Percentiles rank a stretch among this genome's conserved stretches.
Conservation (phyloP, 2,113 vertebrate species). For the Megalops atlanticus region DNA sequence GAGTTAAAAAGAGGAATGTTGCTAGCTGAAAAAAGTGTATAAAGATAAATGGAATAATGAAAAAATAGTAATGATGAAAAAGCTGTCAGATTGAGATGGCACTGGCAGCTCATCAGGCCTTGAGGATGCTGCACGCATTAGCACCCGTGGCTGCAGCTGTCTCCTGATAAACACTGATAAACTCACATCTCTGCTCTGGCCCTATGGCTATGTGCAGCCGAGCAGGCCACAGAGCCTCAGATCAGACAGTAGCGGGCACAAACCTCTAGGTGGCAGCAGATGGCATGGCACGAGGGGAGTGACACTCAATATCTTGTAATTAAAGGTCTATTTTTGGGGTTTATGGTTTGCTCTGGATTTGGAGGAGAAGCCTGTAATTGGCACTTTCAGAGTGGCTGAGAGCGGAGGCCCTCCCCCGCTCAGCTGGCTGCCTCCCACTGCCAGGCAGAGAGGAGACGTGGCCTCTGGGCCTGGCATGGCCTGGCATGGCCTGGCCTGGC, state of each 20-base stretch:
- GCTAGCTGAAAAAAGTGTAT: too few relatives aligned
- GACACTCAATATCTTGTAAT: slow-evolving; percentile 63
- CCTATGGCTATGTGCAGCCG: background rate
- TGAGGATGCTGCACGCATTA: background rate
- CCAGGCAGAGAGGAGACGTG: background rate
- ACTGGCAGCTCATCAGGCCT: background rate
- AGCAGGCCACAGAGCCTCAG: slow-evolving; percentile 20
- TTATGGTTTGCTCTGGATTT: slow-evolving; percentile 49
- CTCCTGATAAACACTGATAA: background rate
- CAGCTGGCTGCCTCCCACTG: background rate
- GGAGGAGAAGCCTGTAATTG: slow-evolving; percentile 66
- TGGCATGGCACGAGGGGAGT: slow-evolving; percentile 14
- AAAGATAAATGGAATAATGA: too few relatives aligned
- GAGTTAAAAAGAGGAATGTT: too few relatives aligned
- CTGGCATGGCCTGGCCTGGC: background rate
- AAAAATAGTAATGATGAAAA: too few relatives aligned
- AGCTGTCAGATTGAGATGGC: background rate
- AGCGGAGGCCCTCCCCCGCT: slow-evolving; percentile 31
- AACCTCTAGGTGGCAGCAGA: slow-evolving; percentile 29
- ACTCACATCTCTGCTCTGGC: background rate
- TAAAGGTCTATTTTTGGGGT: slow-evolving; percentile 57
- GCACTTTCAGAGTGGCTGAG: slow-evolving; percentile 30
- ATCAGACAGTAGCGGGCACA: slow-evolving; percentile 38
- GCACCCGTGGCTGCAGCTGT: background rate
- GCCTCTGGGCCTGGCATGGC: background rate